These are phyloP conservation scores for Mungos mungo DNA, from an alignment of 2,113 vertebrate species.

Conservation along the genomic window DNA sequence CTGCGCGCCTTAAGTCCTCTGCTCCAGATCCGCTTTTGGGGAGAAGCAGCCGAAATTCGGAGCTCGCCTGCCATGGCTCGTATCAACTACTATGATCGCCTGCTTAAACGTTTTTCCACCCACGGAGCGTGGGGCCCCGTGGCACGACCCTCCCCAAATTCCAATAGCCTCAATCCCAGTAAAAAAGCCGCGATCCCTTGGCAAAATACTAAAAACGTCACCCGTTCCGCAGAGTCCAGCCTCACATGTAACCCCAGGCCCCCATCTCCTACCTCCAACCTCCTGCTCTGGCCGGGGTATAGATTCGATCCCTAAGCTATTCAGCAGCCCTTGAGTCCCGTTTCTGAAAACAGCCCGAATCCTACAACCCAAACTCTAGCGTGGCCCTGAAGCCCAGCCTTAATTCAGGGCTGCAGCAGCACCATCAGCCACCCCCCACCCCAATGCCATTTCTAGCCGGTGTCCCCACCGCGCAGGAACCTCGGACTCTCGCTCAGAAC, in stretches of 20 bases:
- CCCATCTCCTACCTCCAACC: not conserved
- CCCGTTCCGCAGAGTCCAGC: not conserved
- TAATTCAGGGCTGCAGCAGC: not conserved
- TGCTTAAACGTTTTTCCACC: not conserved
- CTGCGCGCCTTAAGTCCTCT: not conserved
- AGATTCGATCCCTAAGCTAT: not conserved
- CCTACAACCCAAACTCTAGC: constrained; percentile 33
- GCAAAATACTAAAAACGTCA: not conserved
- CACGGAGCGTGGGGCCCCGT: not conserved
- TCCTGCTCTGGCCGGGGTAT: not conserved
- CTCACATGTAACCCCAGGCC: not conserved
- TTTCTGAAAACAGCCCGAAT: not conserved
- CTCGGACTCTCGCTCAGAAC: not conserved
- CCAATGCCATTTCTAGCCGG: not conserved
- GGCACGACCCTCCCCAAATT: constrained; percentile 18
- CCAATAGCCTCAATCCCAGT: not conserved
- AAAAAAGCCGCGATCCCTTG: not conserved
- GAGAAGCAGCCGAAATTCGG: not conserved
- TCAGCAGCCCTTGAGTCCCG: not conserved
- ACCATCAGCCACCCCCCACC: not conserved
- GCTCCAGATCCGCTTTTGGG: not conserved
- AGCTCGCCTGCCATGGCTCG: not conserved
- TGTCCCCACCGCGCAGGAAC: constrained; percentile 24
- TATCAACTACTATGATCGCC: constrained; percentile 23
- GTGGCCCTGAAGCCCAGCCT: not conserved